These are phyloP conservation scores for Drosophila albomicans DNA, from an alignment of 1,140 invertebrate species.

Conservation along the genomic window DNA sequence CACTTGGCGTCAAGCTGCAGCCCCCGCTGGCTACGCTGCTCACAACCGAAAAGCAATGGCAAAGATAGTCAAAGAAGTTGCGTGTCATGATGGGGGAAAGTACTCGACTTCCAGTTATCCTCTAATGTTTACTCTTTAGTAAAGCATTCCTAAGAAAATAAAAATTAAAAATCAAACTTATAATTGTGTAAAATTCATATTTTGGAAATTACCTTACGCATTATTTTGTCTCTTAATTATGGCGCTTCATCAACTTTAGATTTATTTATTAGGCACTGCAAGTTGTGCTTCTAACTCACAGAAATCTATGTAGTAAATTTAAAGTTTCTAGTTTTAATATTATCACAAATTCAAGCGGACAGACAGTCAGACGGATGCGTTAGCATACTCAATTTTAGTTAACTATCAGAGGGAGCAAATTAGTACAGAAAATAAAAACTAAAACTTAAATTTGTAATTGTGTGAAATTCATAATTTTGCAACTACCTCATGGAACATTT, in stretches of 20 bases:
- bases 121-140: too few species aligned
- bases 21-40: conserved; percentile 6
- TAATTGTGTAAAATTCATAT: not conserved
- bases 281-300: too few species aligned
- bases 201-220: too few species aligned
- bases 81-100: not conserved
- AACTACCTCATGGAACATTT: too few species aligned
- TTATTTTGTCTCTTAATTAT: too few species aligned
- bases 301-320: too few species aligned
- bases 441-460: too few species aligned
- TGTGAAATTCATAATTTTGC: too few species aligned
- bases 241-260: too few species aligned
- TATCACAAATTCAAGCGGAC: not conserved
- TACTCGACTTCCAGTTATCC: not conserved
- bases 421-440: conserved; percentile 2
- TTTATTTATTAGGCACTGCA: too few species aligned
- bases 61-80: conserved; percentile 2
- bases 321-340: not conserved
- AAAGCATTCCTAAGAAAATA: too few species aligned
- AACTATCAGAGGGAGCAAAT: not conserved
- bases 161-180: too few species aligned
- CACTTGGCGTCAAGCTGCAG: not conserved
- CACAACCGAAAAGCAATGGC: conserved; percentile 1
- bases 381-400: not conserved
- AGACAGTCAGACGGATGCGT: not conserved